Evolutionary conservation across 2,113 vertebrate species (phyloP).

Genomic region (Cyanistes caeruleus): DNA sequence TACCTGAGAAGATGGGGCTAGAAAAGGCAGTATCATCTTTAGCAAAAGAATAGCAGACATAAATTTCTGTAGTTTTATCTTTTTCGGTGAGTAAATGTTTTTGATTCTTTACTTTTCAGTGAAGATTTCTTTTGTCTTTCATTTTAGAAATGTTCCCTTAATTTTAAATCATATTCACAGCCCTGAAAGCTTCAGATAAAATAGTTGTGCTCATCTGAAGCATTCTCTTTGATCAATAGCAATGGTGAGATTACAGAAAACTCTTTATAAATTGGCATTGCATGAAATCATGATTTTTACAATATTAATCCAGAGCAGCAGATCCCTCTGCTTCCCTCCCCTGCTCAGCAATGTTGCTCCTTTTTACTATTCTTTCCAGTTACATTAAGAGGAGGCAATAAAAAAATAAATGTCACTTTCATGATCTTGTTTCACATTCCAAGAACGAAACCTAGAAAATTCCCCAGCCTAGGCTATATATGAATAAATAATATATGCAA

Average conservation of each 20-base stretch:
- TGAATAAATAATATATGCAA: neutral
- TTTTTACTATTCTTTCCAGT: neutral
- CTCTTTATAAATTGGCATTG: neutral
- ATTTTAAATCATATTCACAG: neutral
- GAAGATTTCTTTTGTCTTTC: neutral
- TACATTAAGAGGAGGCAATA: neutral
- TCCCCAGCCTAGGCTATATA: neutral
- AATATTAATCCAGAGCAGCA: neutral
- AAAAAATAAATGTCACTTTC: conserved; percentile 5
- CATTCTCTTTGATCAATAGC: neutral
- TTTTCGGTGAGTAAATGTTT: neutral
- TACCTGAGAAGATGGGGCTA: neutral
- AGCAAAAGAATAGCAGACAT: neutral
- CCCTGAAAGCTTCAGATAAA: neutral
- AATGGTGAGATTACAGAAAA: neutral
- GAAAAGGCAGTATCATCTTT: neutral
- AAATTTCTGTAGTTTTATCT: neutral
- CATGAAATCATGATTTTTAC: neutral
- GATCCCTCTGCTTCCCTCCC: neutral
- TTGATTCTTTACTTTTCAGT: neutral
- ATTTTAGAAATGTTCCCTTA: neutral
- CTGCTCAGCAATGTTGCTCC: neutral
- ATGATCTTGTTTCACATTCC: neutral
- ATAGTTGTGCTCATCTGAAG: neutral
- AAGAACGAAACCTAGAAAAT: neutral